A percentile compares a stretch with the other conserved stretches of the same genome.
phyloP scores from a whole-genome alignment of 2,888 invertebrate genomes.

The Branchipolynoe longqiensis region DNA sequence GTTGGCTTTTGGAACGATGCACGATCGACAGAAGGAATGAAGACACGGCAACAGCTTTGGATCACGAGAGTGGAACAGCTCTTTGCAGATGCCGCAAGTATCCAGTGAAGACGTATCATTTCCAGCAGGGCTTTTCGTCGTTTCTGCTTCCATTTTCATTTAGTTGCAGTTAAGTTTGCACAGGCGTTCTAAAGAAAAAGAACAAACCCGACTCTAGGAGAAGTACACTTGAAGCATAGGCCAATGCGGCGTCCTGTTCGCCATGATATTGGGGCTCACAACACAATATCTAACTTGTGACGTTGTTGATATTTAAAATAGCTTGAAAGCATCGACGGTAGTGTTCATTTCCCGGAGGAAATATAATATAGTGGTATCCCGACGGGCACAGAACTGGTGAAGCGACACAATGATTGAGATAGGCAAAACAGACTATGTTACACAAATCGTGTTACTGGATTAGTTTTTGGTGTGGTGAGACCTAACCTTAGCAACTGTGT shows the following conservation, averaged over 20 bases:
- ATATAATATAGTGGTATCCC: no score
- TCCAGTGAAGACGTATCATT: constrained; percentile 54
- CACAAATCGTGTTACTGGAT: no score
- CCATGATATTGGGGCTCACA: constrained; percentile 26
- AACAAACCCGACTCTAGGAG: background rate
- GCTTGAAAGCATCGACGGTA: no score
- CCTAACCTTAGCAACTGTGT: no score
- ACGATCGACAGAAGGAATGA: constrained; percentile 88
- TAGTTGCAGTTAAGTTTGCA: constrained; percentile 35
- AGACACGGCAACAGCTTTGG: constrained; percentile 94
- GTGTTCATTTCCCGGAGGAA: no score
- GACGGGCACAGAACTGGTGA: no score
- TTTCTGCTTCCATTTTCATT: constrained; percentile 57
- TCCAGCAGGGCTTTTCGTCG: constrained; percentile 50
- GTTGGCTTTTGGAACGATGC: constrained; percentile 51
- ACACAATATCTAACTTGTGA: background rate
- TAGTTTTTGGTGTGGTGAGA: no score
- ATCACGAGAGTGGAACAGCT: constrained; percentile 75
- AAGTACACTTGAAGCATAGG: background rate
- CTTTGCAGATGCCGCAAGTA: constrained; percentile 67
- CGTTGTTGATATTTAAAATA: constrained; percentile 33
- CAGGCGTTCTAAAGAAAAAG: background rate
- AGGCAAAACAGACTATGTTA: no score
- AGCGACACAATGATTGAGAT: no score
- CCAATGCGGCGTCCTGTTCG: constrained; percentile 45